These are phyloP conservation scores for Tachypleus tridentatus DNA, from an alignment of 1,140 invertebrate genomes.

Conservation along the genomic window DNA sequence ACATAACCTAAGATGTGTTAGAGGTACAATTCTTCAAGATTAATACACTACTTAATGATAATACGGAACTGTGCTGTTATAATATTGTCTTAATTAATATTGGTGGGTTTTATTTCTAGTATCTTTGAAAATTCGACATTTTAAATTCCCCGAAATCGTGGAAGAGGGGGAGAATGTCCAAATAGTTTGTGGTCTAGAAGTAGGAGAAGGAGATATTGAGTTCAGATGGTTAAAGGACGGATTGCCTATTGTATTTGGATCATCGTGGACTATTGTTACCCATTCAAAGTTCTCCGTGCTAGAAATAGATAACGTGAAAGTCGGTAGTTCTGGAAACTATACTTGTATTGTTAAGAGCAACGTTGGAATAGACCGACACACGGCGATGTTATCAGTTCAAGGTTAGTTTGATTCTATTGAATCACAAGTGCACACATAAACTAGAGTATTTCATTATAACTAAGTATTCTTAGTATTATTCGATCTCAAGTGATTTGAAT, in stretches of 20 bases:
- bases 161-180: constrained; percentile 15
- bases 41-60: too few relatives aligned
- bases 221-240: constrained; percentile 14
- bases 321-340: constrained; percentile 43
- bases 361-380: constrained; percentile 27
- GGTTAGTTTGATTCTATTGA: constrained; percentile 6
- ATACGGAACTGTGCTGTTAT: too few relatives aligned
- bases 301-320: constrained; percentile 31
- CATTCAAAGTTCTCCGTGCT: constrained; percentile 22
- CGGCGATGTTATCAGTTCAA: constrained; percentile 20
- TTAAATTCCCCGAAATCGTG: constrained; percentile 11
- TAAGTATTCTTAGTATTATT: too few relatives aligned
- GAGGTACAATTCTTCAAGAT: too few relatives aligned
- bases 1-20: too few relatives aligned
- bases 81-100: too few relatives aligned
- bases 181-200: constrained; percentile 4
- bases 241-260: neutral
- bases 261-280: constrained; percentile 6
- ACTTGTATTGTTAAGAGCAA: constrained; percentile 45
- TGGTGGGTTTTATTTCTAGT: too few relatives aligned
- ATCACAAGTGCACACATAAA: too few relatives aligned
- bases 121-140: constrained; percentile 9
- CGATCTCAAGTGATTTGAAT: too few relatives aligned
- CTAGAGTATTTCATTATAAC: too few relatives aligned
- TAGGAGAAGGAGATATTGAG: constrained; percentile 6